Percentiles rank a stretch among this genome's conserved stretches.
Conservation (phyloP, 1,140 invertebrate species). For the Agrypnia vestita region DNA sequence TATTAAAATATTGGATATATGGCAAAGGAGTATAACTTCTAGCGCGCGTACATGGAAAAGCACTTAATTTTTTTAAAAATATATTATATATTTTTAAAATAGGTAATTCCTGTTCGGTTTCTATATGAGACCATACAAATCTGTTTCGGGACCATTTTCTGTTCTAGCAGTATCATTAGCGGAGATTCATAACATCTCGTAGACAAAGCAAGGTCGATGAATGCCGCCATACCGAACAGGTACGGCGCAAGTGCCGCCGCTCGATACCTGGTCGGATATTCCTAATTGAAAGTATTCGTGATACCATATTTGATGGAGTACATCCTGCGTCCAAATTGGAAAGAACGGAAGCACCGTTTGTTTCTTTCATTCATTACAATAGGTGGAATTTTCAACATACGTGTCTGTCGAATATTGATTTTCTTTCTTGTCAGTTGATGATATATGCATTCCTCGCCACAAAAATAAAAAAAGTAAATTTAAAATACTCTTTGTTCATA, state of each 20-base stretch:
- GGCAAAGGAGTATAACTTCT: too few species aligned
- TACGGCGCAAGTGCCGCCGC: neutral
- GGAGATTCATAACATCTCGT: slow-evolving; percentile 15
- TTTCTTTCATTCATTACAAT: slow-evolving; percentile 15
- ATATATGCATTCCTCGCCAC: too few species aligned
- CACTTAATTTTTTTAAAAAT: too few species aligned
- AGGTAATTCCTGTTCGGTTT: too few species aligned
- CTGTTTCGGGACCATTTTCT: neutral
- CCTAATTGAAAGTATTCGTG: slow-evolving; percentile 4
- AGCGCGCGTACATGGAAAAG: too few species aligned
- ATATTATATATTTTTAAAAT: too few species aligned
- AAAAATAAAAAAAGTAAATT: too few species aligned
- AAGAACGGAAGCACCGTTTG: slow-evolving; percentile 10
- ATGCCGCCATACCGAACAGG: neutral
- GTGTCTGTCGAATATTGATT: neutral
- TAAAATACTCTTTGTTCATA: too few species aligned
- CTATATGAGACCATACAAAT: too few species aligned
- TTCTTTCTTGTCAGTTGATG: slow-evolving; percentile 7
- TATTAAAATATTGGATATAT: too few species aligned
- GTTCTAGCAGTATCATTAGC: neutral
- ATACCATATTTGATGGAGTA: slow-evolving; percentile 18
- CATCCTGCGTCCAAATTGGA: neutral
- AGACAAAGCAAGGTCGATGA: slow-evolving; percentile 37
- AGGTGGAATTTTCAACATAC: slow-evolving; percentile 13
- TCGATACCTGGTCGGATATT: neutral